Evolutionary conservation across 1,140 invertebrate species (phyloP), one percentile per base, ranked within the genome.

Genomic region (Cherax quadricarinatus): DNA sequence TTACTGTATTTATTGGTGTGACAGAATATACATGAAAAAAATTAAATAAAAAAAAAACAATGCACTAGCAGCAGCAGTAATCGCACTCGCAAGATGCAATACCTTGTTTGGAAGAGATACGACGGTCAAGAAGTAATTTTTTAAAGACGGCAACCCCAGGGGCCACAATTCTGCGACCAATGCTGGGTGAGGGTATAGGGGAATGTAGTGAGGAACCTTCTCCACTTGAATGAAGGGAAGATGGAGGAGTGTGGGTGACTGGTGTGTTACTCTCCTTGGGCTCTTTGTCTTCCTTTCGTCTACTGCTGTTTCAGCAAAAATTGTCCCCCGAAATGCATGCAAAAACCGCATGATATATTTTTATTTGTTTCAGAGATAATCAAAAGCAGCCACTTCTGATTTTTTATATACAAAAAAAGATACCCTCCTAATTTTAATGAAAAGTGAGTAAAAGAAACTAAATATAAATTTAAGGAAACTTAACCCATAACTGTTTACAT

Each of bases 71-170:
- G 1, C 53, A 57, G 53, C 9, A 10, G 9, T 57, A 57, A 57
- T 57, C 21, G 5, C 53, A 57, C 53, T 14, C 14, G 6, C 53
- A 57, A 57, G 53, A 57, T 14, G 53, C 7, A 16, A 30, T 91
- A 91, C 89, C 89, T 91, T 91, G 73, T 21, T 81, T 82, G 10
- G 80, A 83, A 62, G 83, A 86, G 30, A 70, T 91, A 53, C 88
- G 81, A 48, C 91, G 86, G 48, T 92, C 91, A 16, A 92, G 86
- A n/a, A 92, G 86, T 10, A 88, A 66, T 41, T 87, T 92, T 75
- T 88, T 92, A 30, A 92, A 92, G 66, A 88, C 81, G 0, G 91
- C 86, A 48, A 92, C 91, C 21, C 91, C 91, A 1, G 86, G 91
- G 3, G 79, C 80, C 21, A 57, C 73, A 75, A 92, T 84, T 66